A percentile compares a stretch with the other conserved stretches of the same genome.
Conservation (phyloP, 2,797 vertebrate genomes). For the Coreius guichenoti region DNA sequence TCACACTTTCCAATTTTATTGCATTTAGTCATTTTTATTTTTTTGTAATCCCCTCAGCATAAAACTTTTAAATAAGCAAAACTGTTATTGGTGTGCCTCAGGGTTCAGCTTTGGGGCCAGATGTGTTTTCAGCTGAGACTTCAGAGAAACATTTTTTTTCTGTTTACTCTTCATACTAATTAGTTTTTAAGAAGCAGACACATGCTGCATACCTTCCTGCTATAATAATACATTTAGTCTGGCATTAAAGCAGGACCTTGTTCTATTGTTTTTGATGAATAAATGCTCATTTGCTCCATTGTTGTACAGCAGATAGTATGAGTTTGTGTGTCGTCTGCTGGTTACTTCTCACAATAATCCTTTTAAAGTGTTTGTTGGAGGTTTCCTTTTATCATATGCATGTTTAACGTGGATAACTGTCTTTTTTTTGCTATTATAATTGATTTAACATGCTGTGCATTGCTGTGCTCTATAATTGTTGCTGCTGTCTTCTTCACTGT, state of each 20-base stretch:
- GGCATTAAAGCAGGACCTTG: constrained; percentile 43
- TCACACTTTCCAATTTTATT: constrained; percentile 5
- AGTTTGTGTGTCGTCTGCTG: not conserved
- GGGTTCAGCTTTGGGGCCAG: constrained; percentile 8
- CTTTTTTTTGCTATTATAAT: not conserved
- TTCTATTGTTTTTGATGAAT: constrained; percentile 33
- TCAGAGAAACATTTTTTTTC: not conserved
- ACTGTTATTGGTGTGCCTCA: not conserved
- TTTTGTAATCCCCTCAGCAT: not conserved
- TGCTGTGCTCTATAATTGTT: constrained; percentile 1
- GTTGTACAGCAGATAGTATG: not conserved
- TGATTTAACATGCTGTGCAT: constrained; percentile 14
- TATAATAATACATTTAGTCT: constrained; percentile 24
- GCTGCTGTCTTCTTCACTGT: constrained; percentile 21
- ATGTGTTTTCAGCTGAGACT: constrained; percentile 24
- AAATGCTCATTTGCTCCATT: constrained; percentile 10
- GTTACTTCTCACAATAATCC: not conserved
- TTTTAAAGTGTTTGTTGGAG: not conserved
- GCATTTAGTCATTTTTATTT: not conserved
- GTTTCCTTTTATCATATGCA: constrained; percentile 15
- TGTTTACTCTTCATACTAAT: constrained; percentile 21
- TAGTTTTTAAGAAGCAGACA: constrained; percentile 24
- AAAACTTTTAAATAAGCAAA: constrained; percentile 18
- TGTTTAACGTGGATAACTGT: not conserved
- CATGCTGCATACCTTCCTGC: constrained; percentile 23